Conservation (phyloP, 2,888 invertebrate species). For the Andrena chrysosceles region DNA sequence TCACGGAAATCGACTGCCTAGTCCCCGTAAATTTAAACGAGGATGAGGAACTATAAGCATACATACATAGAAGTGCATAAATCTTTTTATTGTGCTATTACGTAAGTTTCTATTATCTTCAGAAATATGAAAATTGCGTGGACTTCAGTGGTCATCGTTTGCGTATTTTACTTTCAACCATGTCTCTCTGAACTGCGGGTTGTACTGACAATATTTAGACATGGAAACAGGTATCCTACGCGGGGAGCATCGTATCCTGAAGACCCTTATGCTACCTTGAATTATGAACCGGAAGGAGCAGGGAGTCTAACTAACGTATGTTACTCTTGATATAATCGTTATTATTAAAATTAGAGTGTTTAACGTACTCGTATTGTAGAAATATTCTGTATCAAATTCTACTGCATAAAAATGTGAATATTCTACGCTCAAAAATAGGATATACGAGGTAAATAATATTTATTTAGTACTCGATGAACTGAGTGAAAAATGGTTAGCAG, state of each 20-base stretch:
- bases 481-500: background rate
- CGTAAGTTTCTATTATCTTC: background rate
- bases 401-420: background rate
- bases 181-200: slow-evolving; percentile 42
- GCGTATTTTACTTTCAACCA: background rate
- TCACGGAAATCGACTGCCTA: too few species aligned
- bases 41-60: too few species aligned
- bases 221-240: slow-evolving; percentile 59
- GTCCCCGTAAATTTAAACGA: too few species aligned
- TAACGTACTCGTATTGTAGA: too few species aligned
- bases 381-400: background rate
- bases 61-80: background rate
- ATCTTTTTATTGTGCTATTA: background rate
- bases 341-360: background rate
- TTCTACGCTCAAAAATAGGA: background rate
- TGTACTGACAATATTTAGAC: slow-evolving; percentile 58
- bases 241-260: slow-evolving; percentile 21
- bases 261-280: slow-evolving; percentile 52
- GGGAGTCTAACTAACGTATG: slow-evolving; percentile 55
- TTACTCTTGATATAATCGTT: background rate
- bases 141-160: slow-evolving; percentile 10
- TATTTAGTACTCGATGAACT: background rate
- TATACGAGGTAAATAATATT: background rate
- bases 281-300: slow-evolving; percentile 50
- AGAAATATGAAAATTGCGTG: slow-evolving; percentile 13